Percentiles rank a stretch among this genome's conserved stretches.
Evolutionary conservation across 1,140 invertebrate genomes (phyloP).

Genomic region (Drosophila jambulina): DNA sequence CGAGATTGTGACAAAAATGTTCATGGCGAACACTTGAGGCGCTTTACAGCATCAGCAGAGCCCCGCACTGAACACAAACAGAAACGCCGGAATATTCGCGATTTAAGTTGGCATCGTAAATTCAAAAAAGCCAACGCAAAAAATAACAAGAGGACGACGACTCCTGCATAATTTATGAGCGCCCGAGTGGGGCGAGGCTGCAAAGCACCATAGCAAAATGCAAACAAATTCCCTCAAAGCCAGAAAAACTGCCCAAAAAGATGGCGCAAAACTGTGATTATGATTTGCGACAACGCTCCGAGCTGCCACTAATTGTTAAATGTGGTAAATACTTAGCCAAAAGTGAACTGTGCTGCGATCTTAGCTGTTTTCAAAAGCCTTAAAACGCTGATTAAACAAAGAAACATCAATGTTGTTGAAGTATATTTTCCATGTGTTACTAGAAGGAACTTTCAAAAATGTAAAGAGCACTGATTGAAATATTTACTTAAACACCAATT

Average conservation of each 20-base stretch:
- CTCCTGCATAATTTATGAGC: constrained; percentile 70
- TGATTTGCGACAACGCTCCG: constrained; percentile 35
- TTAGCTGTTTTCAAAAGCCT: not conserved
- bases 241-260: constrained; percentile 24
- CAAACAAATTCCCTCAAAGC: constrained; percentile 33
- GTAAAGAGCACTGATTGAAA: not conserved
- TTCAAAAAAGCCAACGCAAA: constrained; percentile 34
- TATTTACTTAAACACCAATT: no score
- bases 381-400: not conserved
- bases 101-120: constrained; percentile 64
- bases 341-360: not conserved
- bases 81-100: constrained; percentile 33
- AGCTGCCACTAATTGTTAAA: constrained; percentile 67
- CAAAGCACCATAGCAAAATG: constrained; percentile 19
- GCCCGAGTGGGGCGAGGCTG: constrained; percentile 1
- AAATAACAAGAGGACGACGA: constrained; percentile 37
- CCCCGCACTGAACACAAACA: constrained; percentile 24
- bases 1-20: constrained; percentile 69
- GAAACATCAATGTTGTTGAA: not conserved
- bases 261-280: constrained; percentile 36
- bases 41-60: constrained; percentile 42
- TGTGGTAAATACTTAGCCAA: constrained; percentile 31
- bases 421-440: not conserved
- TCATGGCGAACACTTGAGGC: constrained; percentile 45
- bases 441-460: not conserved